Percentiles rank a stretch among this genome's conserved stretches.
phyloP scores from a whole-genome alignment of 1,140 invertebrate species.

The Drosophila nebulosa region DNA sequence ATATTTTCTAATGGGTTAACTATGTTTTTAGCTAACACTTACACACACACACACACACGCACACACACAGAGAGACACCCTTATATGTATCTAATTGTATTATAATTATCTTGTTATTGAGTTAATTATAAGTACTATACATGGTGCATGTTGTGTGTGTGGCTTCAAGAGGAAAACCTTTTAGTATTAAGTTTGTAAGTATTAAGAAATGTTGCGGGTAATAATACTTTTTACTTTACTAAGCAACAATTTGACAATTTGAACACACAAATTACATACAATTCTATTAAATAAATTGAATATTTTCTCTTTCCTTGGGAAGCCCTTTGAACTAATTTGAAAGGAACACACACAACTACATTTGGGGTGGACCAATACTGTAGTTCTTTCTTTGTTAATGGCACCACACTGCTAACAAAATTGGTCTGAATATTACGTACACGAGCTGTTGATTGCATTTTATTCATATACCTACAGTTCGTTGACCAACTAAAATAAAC shows the following conservation, averaged over 20 bases:
- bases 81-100: constrained; percentile 45
- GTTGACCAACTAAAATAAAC: not conserved
- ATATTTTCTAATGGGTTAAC: constrained; percentile 47
- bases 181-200: constrained; percentile 12
- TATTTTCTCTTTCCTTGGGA: constrained; percentile 45
- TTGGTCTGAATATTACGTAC: not conserved
- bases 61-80: constrained; percentile 7
- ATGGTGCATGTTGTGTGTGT: constrained; percentile 1
- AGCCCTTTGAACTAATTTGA: constrained; percentile 51
- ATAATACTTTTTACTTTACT: constrained; percentile 27
- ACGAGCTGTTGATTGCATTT: not conserved
- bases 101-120: constrained; percentile 62
- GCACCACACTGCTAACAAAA: not conserved
- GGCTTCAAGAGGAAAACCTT: constrained; percentile 16
- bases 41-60: constrained; percentile 8
- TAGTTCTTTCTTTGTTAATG: not conserved
- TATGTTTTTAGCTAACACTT: constrained; percentile 42
- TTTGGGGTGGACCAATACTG: not conserved
- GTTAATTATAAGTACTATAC: constrained; percentile 29
- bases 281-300: constrained; percentile 73
- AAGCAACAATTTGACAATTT: constrained; percentile 12
- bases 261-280: constrained; percentile 46
- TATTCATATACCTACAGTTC: not conserved
- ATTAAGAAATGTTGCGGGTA: not conserved
- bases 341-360: not conserved